Evolutionary conservation across 2,888 invertebrate species (phyloP), one percentile per base, ranked within the genome.

Genomic region (Campoplex nolae): DNA sequence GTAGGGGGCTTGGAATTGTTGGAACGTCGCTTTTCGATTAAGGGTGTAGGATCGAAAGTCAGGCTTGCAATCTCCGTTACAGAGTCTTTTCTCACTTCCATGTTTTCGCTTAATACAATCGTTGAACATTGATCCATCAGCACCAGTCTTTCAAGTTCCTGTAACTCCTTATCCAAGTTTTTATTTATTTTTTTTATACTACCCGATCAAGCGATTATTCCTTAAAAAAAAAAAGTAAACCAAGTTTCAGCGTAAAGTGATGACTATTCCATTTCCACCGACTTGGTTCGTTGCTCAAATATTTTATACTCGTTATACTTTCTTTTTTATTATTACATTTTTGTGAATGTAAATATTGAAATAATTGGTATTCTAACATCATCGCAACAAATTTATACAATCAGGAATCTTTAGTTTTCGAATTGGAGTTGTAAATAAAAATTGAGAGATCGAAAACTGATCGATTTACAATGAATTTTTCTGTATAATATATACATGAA

Each of bases 1-100:
- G 75, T 13, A 38, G 42, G 70, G 70, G 70, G 70, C 48, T 71
- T 45, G 45, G 45, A 23, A 75, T 62, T 62, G 42, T 54, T 73
- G 58, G 42, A 75, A 45, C 56, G 23, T 45, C 13, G 38, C 45
- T 75, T 42, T 42, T 58, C 75, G 75, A 75, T 75, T 58, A 32
- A 45, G 75, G 56, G 28, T 75, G 13, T 38, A 13, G 58, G 75
- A 58, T n/a, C 32, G 35, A 54, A n/a, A 35, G 6, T 71, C 48
- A 11, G 23, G 13, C 54, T 45, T 28, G 45, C 70, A 42, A 70
- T 45, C 9, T 13, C 23, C 58, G 2, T 68, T 23, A n/a, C 4
- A 38, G 38, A 18, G n/a, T 67, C 38, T 38, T 67, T n/a, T 8
- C 38, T 38, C 16, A 7, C 42, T n/a, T n/a, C 8, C n/a, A 68